Percentiles rank a stretch among this genome's conserved stretches.
phyloP scores from a whole-genome alignment of 2,888 invertebrate genomes.

The Scaeva pyrastri region DNA sequence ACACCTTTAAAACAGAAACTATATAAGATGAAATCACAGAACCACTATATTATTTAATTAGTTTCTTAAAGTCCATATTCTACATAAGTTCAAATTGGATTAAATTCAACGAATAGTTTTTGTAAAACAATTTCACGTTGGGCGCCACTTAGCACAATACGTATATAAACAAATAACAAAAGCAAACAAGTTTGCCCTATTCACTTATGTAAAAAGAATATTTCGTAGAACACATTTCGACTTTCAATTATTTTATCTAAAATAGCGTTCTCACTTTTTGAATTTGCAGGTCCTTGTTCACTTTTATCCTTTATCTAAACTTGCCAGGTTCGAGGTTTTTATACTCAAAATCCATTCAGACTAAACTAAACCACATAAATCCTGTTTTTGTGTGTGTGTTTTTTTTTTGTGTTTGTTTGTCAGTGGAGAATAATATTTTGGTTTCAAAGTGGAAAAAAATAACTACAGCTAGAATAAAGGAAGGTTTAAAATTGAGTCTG shows the following conservation, averaged over 20 bases:
- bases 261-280: not conserved
- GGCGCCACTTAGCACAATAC: conserved; percentile 16
- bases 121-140: not conserved
- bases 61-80: not conserved
- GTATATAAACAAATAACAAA: not conserved
- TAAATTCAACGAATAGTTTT: not conserved
- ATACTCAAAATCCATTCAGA: conserved; percentile 65
- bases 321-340: conserved; percentile 33
- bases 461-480: not conserved
- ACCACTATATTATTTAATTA: too few species aligned
- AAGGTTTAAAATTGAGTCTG: conserved; percentile 37
- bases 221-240: not conserved
- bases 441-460: conserved; percentile 4
- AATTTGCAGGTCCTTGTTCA: not conserved
- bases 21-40: too few species aligned
- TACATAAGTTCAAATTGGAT: not conserved
- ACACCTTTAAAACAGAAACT: too few species aligned
- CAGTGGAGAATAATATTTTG: conserved; percentile 23
- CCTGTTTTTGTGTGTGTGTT: too few species aligned
- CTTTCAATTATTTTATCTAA: conserved; percentile 9
- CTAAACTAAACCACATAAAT: conserved; percentile 63
- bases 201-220: not conserved
- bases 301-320: conserved; percentile 12
- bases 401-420: conserved; percentile 8
- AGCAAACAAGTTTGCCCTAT: conserved; percentile 1